Base-by-base conservation (phyloP, 2,888 invertebrate genomes). In the Holacanthella duospinosa region DNA sequence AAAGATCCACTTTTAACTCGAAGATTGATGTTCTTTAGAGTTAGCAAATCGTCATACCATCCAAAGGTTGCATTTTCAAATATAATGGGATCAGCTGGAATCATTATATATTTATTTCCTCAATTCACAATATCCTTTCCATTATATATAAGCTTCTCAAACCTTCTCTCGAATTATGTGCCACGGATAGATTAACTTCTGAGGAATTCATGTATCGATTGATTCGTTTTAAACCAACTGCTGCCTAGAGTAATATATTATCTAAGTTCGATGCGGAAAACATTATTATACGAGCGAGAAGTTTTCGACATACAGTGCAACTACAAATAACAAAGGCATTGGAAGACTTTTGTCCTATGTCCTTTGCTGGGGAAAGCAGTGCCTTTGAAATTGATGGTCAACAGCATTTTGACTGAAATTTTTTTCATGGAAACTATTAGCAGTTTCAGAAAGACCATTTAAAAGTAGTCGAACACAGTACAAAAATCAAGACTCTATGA, bases 51-150 rank as follows among this genome's bases (percentile, higher is more conserved):
- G 1, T 73, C 75, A 60, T 87, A 91, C 97, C 97, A 97, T 0
- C 87, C 80, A 78, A 97, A 97, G 62, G 81, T 84, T 0, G 91
- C 95, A 75, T 90, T 87, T 75, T 92, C 88, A 66, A 96, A 85
- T n/a, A 85, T 80, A 68, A 96, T 79, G 1, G 91, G 87, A 55
- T 62, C 44, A 19, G 48, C 68, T 66, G 57, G 12, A 43, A 3
- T 16, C 2, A 55, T n/a, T 79, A 79, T 65, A n/a, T n/a, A n/a
- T n/a, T n/a, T n/a, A n/a, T n/a, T n/a, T n/a, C n/a, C n/a, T n/a
- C n/a, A 80, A 62, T 26, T 75, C 76, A 19, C 29, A n/a, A 53
- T 55, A 25, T 29, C 21, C 1, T 60, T 21, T 28, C 2, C 2
- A n/a, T n/a, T n/a, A 36, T 36, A 9, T 36, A 9, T 9, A 36